Percentiles rank a stretch among this genome's conserved stretches.
Conservation (phyloP, 2,888 invertebrate genomes). For the Patella pellucida region DNA sequence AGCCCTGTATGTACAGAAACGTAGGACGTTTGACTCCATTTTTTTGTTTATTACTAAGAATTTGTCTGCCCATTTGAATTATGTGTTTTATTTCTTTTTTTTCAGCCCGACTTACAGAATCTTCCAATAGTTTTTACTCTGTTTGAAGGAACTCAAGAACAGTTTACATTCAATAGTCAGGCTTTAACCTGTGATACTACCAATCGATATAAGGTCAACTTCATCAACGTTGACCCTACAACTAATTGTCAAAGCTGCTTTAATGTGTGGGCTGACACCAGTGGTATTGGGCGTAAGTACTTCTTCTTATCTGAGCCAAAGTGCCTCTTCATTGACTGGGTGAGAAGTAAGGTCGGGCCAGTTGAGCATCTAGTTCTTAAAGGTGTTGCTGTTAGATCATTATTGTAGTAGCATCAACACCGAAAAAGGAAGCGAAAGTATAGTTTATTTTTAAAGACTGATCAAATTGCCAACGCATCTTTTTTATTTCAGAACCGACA, state of each 20-base stretch:
- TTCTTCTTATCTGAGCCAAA: background rate
- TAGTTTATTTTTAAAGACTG: no score
- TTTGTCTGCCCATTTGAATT: no score
- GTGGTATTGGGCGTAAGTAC: background rate
- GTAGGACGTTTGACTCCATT: no score
- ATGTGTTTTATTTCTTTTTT: background rate
- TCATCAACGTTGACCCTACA: background rate
- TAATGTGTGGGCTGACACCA: background rate
- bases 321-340: background rate
- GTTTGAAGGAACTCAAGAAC: background rate
- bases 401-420: no score
- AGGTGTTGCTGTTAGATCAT: no score
- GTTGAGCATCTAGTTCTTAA: no score
- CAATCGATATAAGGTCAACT: background rate
- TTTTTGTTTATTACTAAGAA: no score
- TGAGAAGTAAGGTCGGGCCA: background rate
- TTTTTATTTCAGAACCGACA: no score
- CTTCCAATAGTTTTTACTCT: background rate
- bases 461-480: no score
- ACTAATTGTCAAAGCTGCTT: constrained; percentile 1
- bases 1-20: no score
- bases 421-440: no score
- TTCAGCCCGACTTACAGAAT: background rate
- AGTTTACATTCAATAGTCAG: background rate
- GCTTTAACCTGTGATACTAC: background rate